Evolutionary conservation across 2,113 vertebrate species (phyloP), one percentile per base, ranked within the genome.

Genomic region (Chloroceryle aenea): DNA sequence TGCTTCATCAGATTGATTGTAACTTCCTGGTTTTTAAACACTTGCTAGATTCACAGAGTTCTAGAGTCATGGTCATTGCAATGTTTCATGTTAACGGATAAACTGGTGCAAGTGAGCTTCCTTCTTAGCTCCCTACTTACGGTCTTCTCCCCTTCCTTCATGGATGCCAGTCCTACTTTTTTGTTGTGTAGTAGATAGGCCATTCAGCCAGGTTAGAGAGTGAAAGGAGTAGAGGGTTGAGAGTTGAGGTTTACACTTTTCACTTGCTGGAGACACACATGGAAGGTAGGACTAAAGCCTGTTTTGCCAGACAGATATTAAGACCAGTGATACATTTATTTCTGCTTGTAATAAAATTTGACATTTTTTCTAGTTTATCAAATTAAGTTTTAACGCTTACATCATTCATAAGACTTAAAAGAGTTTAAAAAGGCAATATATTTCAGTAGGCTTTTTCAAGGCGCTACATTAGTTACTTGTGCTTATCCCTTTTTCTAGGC

Each of bases 121-220:
- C 64, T 63, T 18, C 69, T n/a, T n/a, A 14, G 21, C 14, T 52
- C 6, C 53, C 22, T 47, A n/a, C 23, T 36, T 72, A 26, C 34
- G 3, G 3, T 26, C 34, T 30, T 42, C 55, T 50, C 21, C 55
- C 22, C 12, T 52, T 47, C 43, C 4, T 32, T 45, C 16, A 2
- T 3, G 48, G 83, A 3, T 52, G 52, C 36, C 36, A 55, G 15
- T 7, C 43, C 29, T 20, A 0, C 17, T 45, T 14, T 7, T 27
- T 30, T 2, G 0, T 40, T 34, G 18, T 29, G 50, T 20, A 34
- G 93, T 38, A 58, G 55, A 16, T 17, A 25, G 0, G 2, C 32
- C 10, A 0, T 47, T 42, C 10, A 14, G 10, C 34, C 18, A 18
- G 61, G 53, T 50, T 7, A 5, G 30, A 47, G 58, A 18, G 34